Conservation (phyloP, 2,888 invertebrate genomes). For the Agrochola lychnidis region DNA sequence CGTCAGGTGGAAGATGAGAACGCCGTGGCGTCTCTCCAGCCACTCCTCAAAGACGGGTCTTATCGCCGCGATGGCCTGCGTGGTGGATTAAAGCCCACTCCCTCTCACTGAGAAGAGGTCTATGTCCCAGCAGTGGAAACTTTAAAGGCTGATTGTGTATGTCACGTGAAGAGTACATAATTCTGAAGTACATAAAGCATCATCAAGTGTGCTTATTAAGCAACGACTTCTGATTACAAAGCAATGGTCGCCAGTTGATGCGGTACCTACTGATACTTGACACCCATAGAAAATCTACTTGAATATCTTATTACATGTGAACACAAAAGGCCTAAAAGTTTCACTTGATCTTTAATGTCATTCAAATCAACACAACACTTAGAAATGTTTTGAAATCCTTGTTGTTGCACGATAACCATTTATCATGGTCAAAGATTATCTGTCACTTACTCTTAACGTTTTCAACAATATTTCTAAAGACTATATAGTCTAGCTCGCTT, state of each 20-base stretch:
- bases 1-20: too few relatives aligned
- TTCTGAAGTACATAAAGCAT: neutral
- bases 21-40: too few relatives aligned
- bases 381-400: conserved; percentile 30
- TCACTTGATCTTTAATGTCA: conserved; percentile 31
- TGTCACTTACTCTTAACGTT: conserved; percentile 24
- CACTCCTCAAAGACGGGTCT: too few relatives aligned
- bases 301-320: conserved; percentile 17
- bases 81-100: neutral
- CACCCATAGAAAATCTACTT: conserved; percentile 17
- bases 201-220: neutral
- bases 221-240: conserved; percentile 16
- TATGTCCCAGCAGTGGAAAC: too few relatives aligned
- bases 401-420: conserved; percentile 38
- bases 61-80: too few relatives aligned
- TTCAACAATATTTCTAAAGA: conserved; percentile 29
- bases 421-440: conserved; percentile 40
- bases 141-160: neutral
- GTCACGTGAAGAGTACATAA: neutral
- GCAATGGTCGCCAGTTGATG: conserved; percentile 28
- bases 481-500: neutral
- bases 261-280: conserved; percentile 6
- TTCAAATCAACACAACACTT: conserved; percentile 21
- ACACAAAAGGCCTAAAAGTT: conserved; percentile 34
- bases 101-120: neutral